Conservation (phyloP, 2,113 vertebrate genomes). For the Eolophus roseicapilla region DNA sequence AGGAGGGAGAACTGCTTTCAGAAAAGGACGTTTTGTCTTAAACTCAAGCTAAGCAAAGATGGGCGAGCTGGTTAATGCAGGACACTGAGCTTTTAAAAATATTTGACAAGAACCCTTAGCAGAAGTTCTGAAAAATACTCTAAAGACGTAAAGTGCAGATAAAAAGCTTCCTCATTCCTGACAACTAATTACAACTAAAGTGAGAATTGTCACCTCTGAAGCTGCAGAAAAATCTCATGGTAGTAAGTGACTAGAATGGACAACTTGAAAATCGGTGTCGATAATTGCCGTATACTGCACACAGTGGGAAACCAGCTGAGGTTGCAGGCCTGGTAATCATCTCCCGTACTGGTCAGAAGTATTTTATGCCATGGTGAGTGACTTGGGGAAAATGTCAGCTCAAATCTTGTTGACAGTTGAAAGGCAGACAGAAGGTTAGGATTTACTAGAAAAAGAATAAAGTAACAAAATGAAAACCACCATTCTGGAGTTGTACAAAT, state of each 20-base stretch:
- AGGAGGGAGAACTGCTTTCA: neutral
- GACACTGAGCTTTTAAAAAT: neutral
- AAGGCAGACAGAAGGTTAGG: neutral
- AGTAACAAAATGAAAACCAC: neutral
- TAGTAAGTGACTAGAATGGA: neutral
- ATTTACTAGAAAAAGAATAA: slow-evolving; percentile 17
- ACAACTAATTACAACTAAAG: neutral
- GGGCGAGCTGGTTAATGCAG: neutral
- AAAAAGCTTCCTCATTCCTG: neutral
- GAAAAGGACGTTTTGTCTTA: neutral
- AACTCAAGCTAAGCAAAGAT: neutral
- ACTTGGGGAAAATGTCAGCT: neutral
- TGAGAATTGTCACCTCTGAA: neutral
- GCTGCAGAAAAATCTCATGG: neutral
- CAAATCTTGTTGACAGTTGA: neutral
- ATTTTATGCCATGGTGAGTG: neutral
- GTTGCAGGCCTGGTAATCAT: neutral
- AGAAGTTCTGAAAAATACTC: neutral
- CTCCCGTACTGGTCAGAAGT: neutral
- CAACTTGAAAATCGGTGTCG: neutral
- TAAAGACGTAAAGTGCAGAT: neutral
- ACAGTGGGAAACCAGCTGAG: neutral
- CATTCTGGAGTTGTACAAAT: neutral
- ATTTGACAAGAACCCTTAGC: neutral
- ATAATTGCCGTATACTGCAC: neutral